Conservation (phyloP, 2,113 vertebrate genomes). For the Pseudonaja textilis region DNA sequence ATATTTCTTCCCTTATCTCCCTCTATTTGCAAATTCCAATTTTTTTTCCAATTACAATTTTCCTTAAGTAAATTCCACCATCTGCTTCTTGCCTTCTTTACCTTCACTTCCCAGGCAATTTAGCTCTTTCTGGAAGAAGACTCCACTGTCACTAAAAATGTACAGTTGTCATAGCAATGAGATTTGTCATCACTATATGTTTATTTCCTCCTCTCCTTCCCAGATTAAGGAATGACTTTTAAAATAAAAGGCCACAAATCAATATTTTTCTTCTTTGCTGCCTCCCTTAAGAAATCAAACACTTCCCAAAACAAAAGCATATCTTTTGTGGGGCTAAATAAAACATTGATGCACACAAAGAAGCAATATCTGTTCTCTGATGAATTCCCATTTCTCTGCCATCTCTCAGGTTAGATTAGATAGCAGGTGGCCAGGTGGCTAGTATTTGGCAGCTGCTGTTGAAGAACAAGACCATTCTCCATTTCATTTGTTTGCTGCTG, state of each 20-base stretch:
- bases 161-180: constrained; percentile 55
- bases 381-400: neutral
- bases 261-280: neutral
- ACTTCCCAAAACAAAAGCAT: constrained; percentile 8
- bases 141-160: constrained; percentile 66
- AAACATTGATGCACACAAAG: neutral
- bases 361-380: neutral
- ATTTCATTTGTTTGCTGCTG: neutral
- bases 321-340: constrained; percentile 22
- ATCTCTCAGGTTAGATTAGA: constrained; percentile 30
- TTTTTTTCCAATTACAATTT: constrained; percentile 13
- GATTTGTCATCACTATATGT: constrained; percentile 65
- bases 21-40: constrained; percentile 39
- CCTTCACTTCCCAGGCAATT: constrained; percentile 53
- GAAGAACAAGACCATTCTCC: constrained; percentile 45
- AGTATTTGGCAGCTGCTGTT: constrained; percentile 42
- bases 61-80: constrained; percentile 51
- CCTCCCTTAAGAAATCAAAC: constrained; percentile 18
- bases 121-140: constrained; percentile 62
- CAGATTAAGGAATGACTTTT: constrained; percentile 29
- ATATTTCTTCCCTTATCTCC: neutral
- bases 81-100: constrained; percentile 54
- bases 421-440: constrained; percentile 35
- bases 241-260: neutral
- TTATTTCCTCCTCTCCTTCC: constrained; percentile 24